Base-by-base conservation (phyloP, 2,113 vertebrate species). In the Mola mola region DNA sequence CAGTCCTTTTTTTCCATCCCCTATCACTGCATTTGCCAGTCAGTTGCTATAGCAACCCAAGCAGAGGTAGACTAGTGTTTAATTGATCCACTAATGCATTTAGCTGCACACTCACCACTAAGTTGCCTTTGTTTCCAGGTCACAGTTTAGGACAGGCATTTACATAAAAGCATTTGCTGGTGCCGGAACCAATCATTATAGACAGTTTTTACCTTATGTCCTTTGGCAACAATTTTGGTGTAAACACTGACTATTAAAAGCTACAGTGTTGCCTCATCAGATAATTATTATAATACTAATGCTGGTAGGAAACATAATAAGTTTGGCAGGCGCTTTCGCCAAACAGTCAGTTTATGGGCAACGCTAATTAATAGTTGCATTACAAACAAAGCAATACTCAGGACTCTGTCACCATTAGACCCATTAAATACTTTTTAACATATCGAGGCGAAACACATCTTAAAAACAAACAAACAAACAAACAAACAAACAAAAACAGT, bases 11-110 rank as follows among this genome's bases (percentile, higher is more conserved):
- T 94, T 94, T 94, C 91, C 79, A 91, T 88, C 91, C 87, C 85
- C 79, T 85, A 74, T 90, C 87, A 79, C 84, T 92, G 88, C 91
- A 81, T 96, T 94, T 92, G 88, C 84, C 84, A 88, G 89, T 87
- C 89, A 77, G 93, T 94, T 91, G 92, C 92, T 91, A 92, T 92
- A 83, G 89, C 74, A 96, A 98, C 94, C 51, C 68, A 81, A 78
- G 81, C 85, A 84, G 53, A 76, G 93, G 92, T 94, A 90, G 93
- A 93, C 87, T 94, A 94, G 92, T 94, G 86, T 94, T 96, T 98
- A 98, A 98, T 98, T 97, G 95, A 96, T 97, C 93, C 93, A 91
- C 95, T 96, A 96, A 98, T 96, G 96, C 93, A 95, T 94, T 88
- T 87, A 87, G 94, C 94, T 92, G 93, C 92, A 93, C 93, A 94